phyloP scores from a whole-genome alignment of 2,888 invertebrate genomes.

The Nymphalis polychloros region DNA sequence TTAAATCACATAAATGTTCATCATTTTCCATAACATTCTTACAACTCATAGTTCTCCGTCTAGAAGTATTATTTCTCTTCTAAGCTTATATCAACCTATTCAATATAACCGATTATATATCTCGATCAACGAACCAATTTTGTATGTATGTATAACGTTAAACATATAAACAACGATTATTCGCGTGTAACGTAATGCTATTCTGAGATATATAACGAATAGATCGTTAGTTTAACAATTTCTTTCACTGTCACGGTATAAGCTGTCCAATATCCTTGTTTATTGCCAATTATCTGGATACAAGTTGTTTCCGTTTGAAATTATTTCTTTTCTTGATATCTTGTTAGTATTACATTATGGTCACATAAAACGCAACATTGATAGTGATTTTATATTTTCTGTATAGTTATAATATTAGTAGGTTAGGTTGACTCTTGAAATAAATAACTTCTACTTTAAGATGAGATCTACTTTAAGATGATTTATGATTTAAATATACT shows the following conservation, averaged over 20 bases:
- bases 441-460: too few species aligned
- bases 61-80: too few species aligned
- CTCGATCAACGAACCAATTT: not conserved
- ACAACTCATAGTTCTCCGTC: too few species aligned
- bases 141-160: not conserved
- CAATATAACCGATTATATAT: not conserved
- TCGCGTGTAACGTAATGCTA: not conserved
- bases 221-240: not conserved
- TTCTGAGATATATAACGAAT: not conserved
- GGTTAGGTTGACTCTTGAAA: too few species aligned
- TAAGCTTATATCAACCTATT: too few species aligned
- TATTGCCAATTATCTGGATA: constrained; percentile 63
- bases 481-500: too few species aligned
- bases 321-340: constrained; percentile 29
- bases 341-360: constrained; percentile 18
- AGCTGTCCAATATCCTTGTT: constrained; percentile 48
- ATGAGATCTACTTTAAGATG: too few species aligned
- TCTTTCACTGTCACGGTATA: not conserved
- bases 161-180: not conserved
- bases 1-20: too few species aligned
- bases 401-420: too few species aligned
- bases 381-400: not conserved
- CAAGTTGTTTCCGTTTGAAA: constrained; percentile 30
- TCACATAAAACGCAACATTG: not conserved
- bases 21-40: too few species aligned